phyloP scores from a whole-genome alignment of 2,797 vertebrate species.

The Simalia tracyae region DNA sequence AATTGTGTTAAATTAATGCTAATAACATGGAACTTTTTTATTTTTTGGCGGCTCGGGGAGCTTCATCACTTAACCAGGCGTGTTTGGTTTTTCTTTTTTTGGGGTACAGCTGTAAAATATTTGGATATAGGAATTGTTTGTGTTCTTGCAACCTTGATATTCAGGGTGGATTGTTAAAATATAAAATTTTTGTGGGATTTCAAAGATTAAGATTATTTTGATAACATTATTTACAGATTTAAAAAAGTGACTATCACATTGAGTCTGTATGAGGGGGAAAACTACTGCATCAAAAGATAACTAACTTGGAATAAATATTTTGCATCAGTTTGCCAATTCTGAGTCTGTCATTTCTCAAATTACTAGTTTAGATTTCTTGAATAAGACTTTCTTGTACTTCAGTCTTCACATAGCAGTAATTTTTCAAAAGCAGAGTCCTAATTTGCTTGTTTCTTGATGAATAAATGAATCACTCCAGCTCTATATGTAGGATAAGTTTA shows the following conservation, averaged over 20 bases:
- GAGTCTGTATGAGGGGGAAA: slow-evolving; percentile 81
- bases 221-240: slow-evolving; percentile 89
- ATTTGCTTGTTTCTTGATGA: background rate
- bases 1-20: slow-evolving; percentile 84
- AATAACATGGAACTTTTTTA: slow-evolving; percentile 77
- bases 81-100: slow-evolving; percentile 70
- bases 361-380: slow-evolving; percentile 41
- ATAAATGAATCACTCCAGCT: slow-evolving; percentile 48
- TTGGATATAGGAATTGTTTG: slow-evolving; percentile 81
- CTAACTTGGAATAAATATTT: slow-evolving; percentile 89
- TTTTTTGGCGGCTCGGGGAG: slow-evolving; percentile 80
- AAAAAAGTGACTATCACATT: slow-evolving; percentile 82
- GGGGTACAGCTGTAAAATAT: slow-evolving; percentile 84
- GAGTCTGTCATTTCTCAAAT: slow-evolving; percentile 73
- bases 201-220: slow-evolving; percentile 88
- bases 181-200: slow-evolving; percentile 85
- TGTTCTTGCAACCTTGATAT: slow-evolving; percentile 85
- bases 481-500: slow-evolving; percentile 58
- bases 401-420: slow-evolving; percentile 44
- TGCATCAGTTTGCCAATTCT: slow-evolving; percentile 83
- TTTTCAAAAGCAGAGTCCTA: slow-evolving; percentile 42
- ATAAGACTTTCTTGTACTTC: slow-evolving; percentile 45
- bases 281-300: slow-evolving; percentile 84
- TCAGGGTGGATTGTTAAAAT: slow-evolving; percentile 87
- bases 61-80: slow-evolving; percentile 80